Conservation (phyloP, 2,888 invertebrate genomes). For the Apoda limacodes region DNA sequence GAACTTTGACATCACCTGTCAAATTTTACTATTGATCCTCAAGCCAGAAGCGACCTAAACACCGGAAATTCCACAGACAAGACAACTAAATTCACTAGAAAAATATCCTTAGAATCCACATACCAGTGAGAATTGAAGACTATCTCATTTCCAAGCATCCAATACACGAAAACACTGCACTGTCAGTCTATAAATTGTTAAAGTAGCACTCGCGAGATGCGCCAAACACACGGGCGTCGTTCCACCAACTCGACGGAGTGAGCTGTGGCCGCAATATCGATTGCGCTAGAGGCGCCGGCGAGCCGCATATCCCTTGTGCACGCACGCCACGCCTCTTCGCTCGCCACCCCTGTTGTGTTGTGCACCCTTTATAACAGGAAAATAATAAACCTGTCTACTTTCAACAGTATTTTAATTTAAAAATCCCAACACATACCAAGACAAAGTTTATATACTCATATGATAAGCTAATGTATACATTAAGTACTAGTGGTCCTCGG, state of each 20-base stretch:
- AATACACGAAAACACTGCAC: conserved; percentile 26
- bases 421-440: too few species aligned
- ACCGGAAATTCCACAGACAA: conserved; percentile 19
- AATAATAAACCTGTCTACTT: too few species aligned
- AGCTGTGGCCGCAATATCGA: conserved; percentile 51
- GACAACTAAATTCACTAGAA: conserved; percentile 18
- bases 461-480: too few species aligned
- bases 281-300: conserved; percentile 56
- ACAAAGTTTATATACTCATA: too few species aligned
- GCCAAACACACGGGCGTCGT: conserved; percentile 28
- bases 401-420: too few species aligned
- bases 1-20: conserved; percentile 38
- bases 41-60: conserved; percentile 24
- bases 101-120: conserved; percentile 22
- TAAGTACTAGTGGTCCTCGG: too few species aligned
- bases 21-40: conserved; percentile 42
- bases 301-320: conserved; percentile 63
- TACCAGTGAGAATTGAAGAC: conserved; percentile 38
- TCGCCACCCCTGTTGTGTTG: conserved; percentile 34
- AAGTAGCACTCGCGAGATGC: conserved; percentile 23
- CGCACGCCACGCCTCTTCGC: conserved; percentile 48
- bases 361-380: conserved; percentile 33
- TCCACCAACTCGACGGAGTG: conserved; percentile 41
- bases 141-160: conserved; percentile 55
- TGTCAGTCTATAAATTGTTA: conserved; percentile 22